Base-by-base conservation (phyloP, 2,888 invertebrate genomes). In the Beris morrisii region DNA sequence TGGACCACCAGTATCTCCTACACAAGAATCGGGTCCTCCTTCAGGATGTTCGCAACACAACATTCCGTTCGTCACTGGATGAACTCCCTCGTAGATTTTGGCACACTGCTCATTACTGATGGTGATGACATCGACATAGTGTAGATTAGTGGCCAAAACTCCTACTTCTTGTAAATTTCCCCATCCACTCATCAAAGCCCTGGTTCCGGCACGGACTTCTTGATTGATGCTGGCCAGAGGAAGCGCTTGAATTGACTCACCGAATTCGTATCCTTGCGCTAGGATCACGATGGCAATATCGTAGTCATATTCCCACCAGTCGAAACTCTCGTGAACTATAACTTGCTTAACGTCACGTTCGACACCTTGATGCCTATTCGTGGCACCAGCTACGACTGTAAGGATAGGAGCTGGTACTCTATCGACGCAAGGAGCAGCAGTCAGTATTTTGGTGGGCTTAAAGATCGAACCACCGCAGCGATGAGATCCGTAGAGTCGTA, bases 211-310 rank as follows among this genome's bases (percentile, higher is more conserved):
- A 43, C 15, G 15, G 4, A 68, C 4, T 15, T 46, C 44, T 1
- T 75, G 73, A 4, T 74, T 77, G 2, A 69, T 52, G 0, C 73
- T 71, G 22, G 79, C 75, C 75, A 86, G 73, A 5, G 74, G 68
- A n/a, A 85, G 79, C 1, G 79, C 74, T 12, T 76, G 75, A 0
- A 83, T 79, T 1, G 72, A 75, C 0, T 77, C 73, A 56, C 72
- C 77, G 56, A 80, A 82, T 13, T 73, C 70, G 53, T 87, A 74
- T 0, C 83, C 76, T 4, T 75, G 78, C 0, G 77, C 67, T 4
- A 87, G 77, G 78, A 81, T 81, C 4, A 87, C 71, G 0, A 86
- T 70, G 0, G 85, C 86, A 13, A 87, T 78, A 65, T 87, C 87
- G 71, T 82, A 82, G 69, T 85, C 84, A 80, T 83, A 81, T 30